These are phyloP conservation scores for Pica pica DNA, from an alignment of 2,113 vertebrate genomes.

Conservation along the genomic window DNA sequence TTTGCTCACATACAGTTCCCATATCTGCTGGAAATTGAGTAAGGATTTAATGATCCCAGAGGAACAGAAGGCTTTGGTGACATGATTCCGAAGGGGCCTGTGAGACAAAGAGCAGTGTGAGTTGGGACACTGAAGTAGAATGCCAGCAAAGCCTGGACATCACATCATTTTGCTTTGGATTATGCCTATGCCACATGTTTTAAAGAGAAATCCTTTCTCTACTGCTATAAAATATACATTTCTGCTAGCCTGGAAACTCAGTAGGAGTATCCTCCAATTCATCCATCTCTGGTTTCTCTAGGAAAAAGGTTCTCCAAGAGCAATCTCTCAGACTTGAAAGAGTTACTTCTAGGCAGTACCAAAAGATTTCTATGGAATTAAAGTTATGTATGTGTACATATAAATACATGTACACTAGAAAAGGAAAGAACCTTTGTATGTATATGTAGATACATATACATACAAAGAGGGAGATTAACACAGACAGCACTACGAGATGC, in stretches of 20 bases:
- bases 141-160: conserved; percentile 34
- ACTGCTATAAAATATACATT: not conserved
- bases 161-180: not conserved
- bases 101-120: conserved; percentile 19
- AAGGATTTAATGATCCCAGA: conserved; percentile 8
- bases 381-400: not conserved
- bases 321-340: not conserved
- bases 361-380: not conserved
- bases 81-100: not conserved
- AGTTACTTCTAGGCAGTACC: not conserved
- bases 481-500: not conserved
- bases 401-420: not conserved
- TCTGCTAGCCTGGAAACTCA: not conserved
- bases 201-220: not conserved
- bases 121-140: not conserved
- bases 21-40: not conserved
- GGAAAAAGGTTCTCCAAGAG: not conserved
- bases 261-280: not conserved
- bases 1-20: not conserved
- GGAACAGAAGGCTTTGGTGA: not conserved
- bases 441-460: not conserved
- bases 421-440: not conserved
- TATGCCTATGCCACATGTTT: conserved; percentile 27
- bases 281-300: not conserved
- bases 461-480: not conserved